Base-by-base conservation (phyloP, 2,113 vertebrate species). In the Siphamia tubifer region DNA sequence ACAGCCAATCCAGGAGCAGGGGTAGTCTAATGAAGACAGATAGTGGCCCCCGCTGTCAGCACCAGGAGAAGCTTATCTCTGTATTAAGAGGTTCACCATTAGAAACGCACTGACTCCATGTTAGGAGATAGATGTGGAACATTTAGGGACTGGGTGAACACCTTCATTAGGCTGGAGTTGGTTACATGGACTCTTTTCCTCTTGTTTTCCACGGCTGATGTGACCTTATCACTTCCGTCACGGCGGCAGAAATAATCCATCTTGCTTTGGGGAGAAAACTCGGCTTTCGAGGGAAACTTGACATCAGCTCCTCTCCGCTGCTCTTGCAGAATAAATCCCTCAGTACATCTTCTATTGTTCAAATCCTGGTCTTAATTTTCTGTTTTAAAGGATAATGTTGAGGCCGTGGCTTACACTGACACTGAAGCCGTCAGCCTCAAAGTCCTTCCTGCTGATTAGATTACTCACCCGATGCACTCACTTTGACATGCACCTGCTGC, bases 11-110 rank as follows among this genome's bases (percentile, higher is more conserved):
- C 56, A 55, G 3, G 3, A 60, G 47, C n/a, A 11, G 49, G 54
- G 62, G 21, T n/a, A 3, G 43, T 45, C 24, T 89, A 85, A 88
- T 85, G 83, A 82, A 82, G 82, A 88, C 55, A 16, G 78, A 85
- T 79, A 7, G 81, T 17, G 21, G 25, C 42, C 53, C 20, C 34
- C 4, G 61, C 71, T 64, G 81, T 68, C 66, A 64, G 54, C 42
- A 32, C 2, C 24, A 47, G 45, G 28, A 47, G 45, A 38, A 40
- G 63, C 71, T 83, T 66, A 63, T 78, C 61, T 81, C 75, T 74
- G 34, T 69, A 78, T 78, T 73, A 82, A 76, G 74, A 51, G 35
- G 44, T 24, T 25, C 47, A 49, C 67, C 34, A 8, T 69, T 61
- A 69, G 68, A 32, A 81, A 65, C 64, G 32, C 68, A 38, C 23